Conservation (phyloP, 2,888 invertebrate species). For the Drosophila borealis region DNA sequence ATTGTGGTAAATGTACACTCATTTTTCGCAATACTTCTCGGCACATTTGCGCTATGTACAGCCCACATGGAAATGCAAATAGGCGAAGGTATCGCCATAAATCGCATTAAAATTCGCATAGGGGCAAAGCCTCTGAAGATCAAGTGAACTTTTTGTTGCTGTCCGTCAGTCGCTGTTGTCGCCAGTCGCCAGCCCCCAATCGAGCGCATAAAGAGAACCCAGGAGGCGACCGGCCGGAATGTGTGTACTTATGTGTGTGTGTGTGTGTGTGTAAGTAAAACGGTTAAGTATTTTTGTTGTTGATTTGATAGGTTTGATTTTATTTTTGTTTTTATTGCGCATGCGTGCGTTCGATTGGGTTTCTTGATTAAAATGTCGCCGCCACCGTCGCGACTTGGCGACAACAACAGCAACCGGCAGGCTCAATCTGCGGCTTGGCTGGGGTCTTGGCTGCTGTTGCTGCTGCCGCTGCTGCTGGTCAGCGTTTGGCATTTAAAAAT, state of each 20-base stretch:
- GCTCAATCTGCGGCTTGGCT: conserved; percentile 31
- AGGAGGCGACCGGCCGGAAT: conserved; percentile 32
- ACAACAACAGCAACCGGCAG: conserved; percentile 53
- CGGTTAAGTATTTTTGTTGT: conserved; percentile 55
- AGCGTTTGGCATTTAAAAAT: conserved; percentile 74
- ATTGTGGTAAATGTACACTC: not conserved
- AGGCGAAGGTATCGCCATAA: conserved; percentile 57
- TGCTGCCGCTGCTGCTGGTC: conserved; percentile 64
- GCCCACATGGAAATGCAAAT: conserved; percentile 69
- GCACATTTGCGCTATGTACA: conserved; percentile 9
- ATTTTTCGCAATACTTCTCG: conserved; percentile 27
- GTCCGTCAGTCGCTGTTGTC: conserved; percentile 25
- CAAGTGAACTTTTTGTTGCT: conserved; percentile 58
- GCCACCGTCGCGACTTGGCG: conserved; percentile 65
- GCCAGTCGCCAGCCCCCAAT: conserved; percentile 27
- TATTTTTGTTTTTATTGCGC: conserved; percentile 78
- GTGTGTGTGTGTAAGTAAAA: conserved; percentile 54
- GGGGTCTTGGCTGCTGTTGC: conserved; percentile 14
- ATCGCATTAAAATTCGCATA: conserved; percentile 72
- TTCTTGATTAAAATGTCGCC: conserved; percentile 81
- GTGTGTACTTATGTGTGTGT: conserved; percentile 8
- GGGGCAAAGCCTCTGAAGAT: conserved; percentile 67
- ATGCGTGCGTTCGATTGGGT: conserved; percentile 83
- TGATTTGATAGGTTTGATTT: conserved; percentile 68
- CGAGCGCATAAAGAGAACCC: conserved; percentile 37